A percentile compares a stretch with the other conserved stretches of the same genome.
Evolutionary conservation across 2,888 invertebrate genomes (phyloP).

Genomic region (Lysandra bellargus): DNA sequence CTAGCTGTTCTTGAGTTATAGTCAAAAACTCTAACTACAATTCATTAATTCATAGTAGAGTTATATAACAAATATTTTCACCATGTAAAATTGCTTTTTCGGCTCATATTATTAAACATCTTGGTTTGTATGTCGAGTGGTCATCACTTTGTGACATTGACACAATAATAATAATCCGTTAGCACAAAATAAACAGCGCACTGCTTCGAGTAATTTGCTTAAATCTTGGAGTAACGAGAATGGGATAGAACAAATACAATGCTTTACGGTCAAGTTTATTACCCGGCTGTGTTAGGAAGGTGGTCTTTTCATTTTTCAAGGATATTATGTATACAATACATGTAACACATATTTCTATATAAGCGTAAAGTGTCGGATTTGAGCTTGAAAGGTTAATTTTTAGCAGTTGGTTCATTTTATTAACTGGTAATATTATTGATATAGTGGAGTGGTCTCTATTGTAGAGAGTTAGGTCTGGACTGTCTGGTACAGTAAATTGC

Average conservation of each 20-base stretch:
- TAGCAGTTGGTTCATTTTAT: too few species aligned
- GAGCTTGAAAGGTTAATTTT: too few species aligned
- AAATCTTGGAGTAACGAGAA: constrained; percentile 7
- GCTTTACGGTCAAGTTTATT: not conserved
- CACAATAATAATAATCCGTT: constrained; percentile 1
- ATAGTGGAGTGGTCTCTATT: too few species aligned
- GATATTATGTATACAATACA: too few species aligned
- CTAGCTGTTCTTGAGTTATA: too few species aligned
- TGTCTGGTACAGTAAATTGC: too few species aligned
- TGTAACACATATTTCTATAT: too few species aligned
- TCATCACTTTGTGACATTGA: not conserved
- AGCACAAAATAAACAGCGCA: not conserved
- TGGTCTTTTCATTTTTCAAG: not conserved
- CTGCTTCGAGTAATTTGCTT: not conserved
- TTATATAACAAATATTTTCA: not conserved
- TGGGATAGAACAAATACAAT: not conserved
- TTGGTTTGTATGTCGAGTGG: not conserved
- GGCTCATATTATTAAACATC: not conserved
- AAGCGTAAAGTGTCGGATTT: too few species aligned
- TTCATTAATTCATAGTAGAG: too few species aligned
- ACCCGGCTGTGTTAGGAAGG: not conserved
- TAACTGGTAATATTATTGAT: too few species aligned
- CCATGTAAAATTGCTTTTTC: not conserved
- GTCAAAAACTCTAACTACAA: too few species aligned
- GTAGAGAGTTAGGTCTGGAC: too few species aligned